Evolutionary conservation across 2,113 vertebrate genomes (phyloP), one percentile per base, ranked within the genome.

Genomic region (Forbesichthys papilliferus): DNA sequence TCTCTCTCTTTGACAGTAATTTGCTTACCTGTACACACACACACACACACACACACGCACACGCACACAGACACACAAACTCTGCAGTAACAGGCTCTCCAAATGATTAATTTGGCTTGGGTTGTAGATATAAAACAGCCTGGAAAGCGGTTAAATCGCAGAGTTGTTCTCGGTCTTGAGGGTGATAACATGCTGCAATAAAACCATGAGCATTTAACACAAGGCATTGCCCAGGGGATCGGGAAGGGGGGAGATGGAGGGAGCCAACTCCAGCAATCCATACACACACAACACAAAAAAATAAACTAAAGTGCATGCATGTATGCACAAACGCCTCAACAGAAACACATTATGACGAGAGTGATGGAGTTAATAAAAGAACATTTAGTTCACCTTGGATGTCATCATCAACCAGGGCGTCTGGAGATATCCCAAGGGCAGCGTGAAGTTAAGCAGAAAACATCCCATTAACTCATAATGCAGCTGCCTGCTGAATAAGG

Each of bases 321-420:
- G 27, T 68, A 75, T 73, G 67, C 73, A 49, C 46, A 56, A 73
- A 52, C 53, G 75, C 49, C 56, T 16, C 4, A 9, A 61, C 14
- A 47, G 47, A 81, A 66, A 67, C 75, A 59, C 48, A 42, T 16
- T 4, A 36, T 66, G 64, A 47, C 3, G 57, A 55, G 36, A 20
- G 79, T n/a, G 61, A 85, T 3, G 61, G 46, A 14, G 53, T 55
- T 11, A 66, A 72, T 34, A 11, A 66, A 33, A 79, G n/a, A 66
- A 57, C 36, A 64, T 11, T 33, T 13, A 59, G 67, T 86, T 92
- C 91, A 92, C 91, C 91, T 92, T 89, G 85, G 73, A 87, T 5
- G 59, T 85, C 77, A 72, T 83, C 86, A 65, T 91, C 91, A 56
- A 84, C 52, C 74, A 92, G 83, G 64, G 81, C 86, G 34, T 91